A percentile compares a stretch with the other conserved stretches of the same genome.
Evolutionary conservation across 2,888 invertebrate species (phyloP).

Genomic region (Drosophila lacicola): DNA sequence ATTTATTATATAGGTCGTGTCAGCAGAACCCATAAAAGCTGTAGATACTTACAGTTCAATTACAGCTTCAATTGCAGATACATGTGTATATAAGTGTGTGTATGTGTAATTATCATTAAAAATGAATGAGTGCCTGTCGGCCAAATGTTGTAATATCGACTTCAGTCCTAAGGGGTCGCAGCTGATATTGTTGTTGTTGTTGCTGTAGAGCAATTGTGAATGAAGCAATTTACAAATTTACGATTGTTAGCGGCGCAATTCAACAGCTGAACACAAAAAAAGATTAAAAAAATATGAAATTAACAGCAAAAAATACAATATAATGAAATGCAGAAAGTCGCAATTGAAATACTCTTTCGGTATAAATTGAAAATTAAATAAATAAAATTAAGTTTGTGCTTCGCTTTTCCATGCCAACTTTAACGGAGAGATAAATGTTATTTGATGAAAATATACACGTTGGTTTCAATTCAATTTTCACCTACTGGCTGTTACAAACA

Average conservation of each 20-base stretch:
- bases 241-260: conserved; percentile 39
- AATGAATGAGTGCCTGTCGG: conserved; percentile 45
- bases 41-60: conserved; percentile 11
- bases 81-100: not conserved
- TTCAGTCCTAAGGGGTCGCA: conserved; percentile 24
- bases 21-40: not conserved
- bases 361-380: not conserved
- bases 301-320: not conserved
- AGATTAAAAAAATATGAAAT: conserved; percentile 2
- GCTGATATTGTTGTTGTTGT: conserved; percentile 19
- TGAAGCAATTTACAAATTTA: conserved; percentile 54
- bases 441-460: not conserved
- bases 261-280: conserved; percentile 13
- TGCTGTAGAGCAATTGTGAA: conserved; percentile 31
- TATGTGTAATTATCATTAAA: conserved; percentile 36
- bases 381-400: not conserved
- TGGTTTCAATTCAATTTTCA: conserved; percentile 4
- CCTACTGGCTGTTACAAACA: not conserved
- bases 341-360: not conserved
- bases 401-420: not conserved
- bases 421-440: not conserved
- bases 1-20: too few species aligned
- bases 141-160: conserved; percentile 24
- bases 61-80: not conserved
- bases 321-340: not conserved